Evolutionary conservation across 2,113 vertebrate species (phyloP), one percentile per base, ranked within the genome.

Genomic region (Phaethon lepturus): DNA sequence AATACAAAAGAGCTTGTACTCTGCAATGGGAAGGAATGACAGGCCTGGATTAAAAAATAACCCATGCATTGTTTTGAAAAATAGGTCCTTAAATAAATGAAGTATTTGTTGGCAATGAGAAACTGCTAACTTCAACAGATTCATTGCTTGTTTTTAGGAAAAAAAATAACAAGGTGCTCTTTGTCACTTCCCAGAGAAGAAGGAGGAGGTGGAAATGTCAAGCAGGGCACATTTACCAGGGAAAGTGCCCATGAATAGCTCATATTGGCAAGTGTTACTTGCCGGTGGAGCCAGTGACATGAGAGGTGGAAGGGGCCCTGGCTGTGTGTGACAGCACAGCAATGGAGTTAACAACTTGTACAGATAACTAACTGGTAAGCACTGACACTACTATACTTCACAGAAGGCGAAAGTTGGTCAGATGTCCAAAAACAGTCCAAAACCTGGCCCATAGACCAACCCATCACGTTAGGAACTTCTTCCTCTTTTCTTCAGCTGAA

Each of bases 271-370:
- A 44, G 12, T 6, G n/a, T 47, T 49, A 45, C 14, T 78, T 35
- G 11, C 16, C 31, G 11, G 40, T 59, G 1, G 0, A 76, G 18
- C 5, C 24, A 20, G 13, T 40, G 52, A 29, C 0, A 1, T 45
- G 26, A 50, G 38, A 56, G 17, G 17, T 11, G 18, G 15, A 60
- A 47, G 29, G 40, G 40, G 6, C 16, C 22, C 68, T 73, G 73
- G 7, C 31, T n/a, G 29, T 17, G 6, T 38, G 23, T 58, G 76
- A 19, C 20, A 60, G 5, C 7, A 33, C 18, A 45, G 7, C 0
- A 2, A 29, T 18, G 13, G 67, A 76, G 16, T 55, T 72, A 90
- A 19, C 28, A 58, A 25, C 6, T 19, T 18, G 13, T 25, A 50
- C 24, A 64, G 29, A 58, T 24, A 52, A 18, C 18, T 77, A 67